These are phyloP conservation scores for Eueides isabella DNA, from an alignment of 1,140 invertebrate genomes.

Conservation along the genomic window DNA sequence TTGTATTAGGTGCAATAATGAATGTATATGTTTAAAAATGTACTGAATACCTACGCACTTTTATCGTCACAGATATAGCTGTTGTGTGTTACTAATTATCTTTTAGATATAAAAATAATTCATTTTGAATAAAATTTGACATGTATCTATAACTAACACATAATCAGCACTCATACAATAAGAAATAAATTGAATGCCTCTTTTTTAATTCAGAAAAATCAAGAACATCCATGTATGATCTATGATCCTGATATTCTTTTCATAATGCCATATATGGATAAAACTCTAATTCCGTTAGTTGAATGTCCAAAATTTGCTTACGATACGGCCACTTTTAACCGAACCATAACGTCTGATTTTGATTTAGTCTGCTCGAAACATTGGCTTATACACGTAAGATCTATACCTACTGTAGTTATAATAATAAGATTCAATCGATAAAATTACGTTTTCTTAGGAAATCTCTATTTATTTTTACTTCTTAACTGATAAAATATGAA, in stretches of 20 bases:
- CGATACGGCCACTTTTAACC: constrained; percentile 84
- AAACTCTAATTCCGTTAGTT: constrained; percentile 59
- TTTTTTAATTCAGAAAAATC: constrained; percentile 51
- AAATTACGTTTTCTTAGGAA: not conserved
- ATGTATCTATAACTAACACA: not conserved
- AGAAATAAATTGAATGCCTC: not conserved
- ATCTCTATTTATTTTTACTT: too few species aligned
- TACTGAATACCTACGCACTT: too few species aligned
- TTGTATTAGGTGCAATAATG: too few species aligned
- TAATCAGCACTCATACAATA: not conserved
- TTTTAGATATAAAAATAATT: too few species aligned
- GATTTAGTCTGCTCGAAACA: constrained; percentile 86
- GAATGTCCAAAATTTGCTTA: constrained; percentile 84
- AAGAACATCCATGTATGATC: constrained; percentile 70
- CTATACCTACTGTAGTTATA: not conserved
- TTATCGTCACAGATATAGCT: too few species aligned
- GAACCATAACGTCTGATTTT: constrained; percentile 89
- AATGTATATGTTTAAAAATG: too few species aligned
- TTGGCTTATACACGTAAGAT: constrained; percentile 82
- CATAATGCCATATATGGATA: constrained; percentile 61
- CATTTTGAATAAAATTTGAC: too few species aligned
- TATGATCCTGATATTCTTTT: constrained; percentile 67
- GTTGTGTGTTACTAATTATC: too few species aligned
- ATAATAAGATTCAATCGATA: too few species aligned
- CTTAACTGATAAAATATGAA: constrained; percentile 7